A percentile compares a stretch with the other conserved stretches of the same genome.
Evolutionary conservation across 1,140 invertebrate species (phyloP).

Genomic region (Hylaeus anthracinus): DNA sequence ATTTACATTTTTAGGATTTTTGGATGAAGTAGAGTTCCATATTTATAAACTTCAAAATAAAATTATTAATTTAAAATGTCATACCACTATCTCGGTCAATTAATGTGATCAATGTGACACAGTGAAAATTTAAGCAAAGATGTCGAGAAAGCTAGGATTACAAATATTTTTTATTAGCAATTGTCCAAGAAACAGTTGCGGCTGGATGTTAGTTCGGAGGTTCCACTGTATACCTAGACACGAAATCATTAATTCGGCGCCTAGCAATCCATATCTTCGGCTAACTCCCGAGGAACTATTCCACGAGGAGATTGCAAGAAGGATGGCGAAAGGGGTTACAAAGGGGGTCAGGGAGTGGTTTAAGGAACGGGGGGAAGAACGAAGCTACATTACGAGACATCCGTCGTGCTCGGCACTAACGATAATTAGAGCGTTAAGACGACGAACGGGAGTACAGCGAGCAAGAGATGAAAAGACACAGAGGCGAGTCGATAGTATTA

Average conservation of each 20-base stretch:
- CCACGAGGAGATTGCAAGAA: slow-evolving; percentile 55
- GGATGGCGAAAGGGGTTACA: slow-evolving; percentile 53
- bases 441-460: slow-evolving; percentile 61
- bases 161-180: too few relatives aligned
- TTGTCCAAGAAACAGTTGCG: too few relatives aligned
- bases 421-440: slow-evolving; percentile 77
- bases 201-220: slow-evolving; percentile 67
- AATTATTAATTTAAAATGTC: too few relatives aligned
- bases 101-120: too few relatives aligned
- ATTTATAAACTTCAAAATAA: too few relatives aligned
- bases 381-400: slow-evolving; percentile 75
- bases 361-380: slow-evolving; percentile 46
- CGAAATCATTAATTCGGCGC: slow-evolving; percentile 69
- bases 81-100: too few relatives aligned
- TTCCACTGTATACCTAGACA: slow-evolving; percentile 64
- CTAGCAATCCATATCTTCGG: slow-evolving; percentile 68
- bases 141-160: too few relatives aligned
- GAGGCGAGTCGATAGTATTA: slow-evolving; percentile 18
- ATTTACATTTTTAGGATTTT: too few relatives aligned
- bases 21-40: too few relatives aligned
- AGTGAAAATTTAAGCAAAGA: too few relatives aligned
- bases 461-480: slow-evolving; percentile 25
- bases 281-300: slow-evolving; percentile 63
- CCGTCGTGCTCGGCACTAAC: slow-evolving; percentile 72
- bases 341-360: slow-evolving; percentile 40